A percentile compares a stretch with the other conserved stretches of the same genome.
Evolutionary conservation across 2,797 vertebrate species (phyloP).

Genomic region (Parambassis ranga): DNA sequence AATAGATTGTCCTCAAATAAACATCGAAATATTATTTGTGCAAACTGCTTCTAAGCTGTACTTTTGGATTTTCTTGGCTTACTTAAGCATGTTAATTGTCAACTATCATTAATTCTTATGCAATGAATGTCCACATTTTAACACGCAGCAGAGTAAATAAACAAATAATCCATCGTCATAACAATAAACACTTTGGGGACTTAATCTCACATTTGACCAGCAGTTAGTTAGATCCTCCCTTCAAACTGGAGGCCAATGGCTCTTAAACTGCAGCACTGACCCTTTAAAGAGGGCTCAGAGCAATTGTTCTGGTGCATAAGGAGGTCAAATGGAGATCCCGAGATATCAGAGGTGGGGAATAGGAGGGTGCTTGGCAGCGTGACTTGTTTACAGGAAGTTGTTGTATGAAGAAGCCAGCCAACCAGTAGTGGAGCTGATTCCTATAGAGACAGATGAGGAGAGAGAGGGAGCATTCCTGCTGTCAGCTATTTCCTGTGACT

Average conservation of each 20-base stretch:
- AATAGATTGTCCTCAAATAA: not conserved
- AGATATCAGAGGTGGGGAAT: constrained; percentile 72
- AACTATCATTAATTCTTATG: not conserved
- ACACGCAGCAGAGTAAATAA: not conserved
- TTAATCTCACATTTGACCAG: constrained; percentile 42
- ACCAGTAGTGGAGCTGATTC: constrained; percentile 65
- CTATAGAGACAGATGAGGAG: constrained; percentile 75
- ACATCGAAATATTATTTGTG: too few species aligned
- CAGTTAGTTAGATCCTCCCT: constrained; percentile 32
- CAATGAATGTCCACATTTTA: not conserved
- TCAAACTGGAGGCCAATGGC: constrained; percentile 53
- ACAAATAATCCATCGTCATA: constrained; percentile 1
- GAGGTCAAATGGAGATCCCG: constrained; percentile 69
- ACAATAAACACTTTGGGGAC: constrained; percentile 38
- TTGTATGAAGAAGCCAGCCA: constrained; percentile 77
- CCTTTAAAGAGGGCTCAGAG: constrained; percentile 50
- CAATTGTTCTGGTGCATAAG: constrained; percentile 58
- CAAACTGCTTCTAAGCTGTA: too few species aligned
- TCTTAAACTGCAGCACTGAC: constrained; percentile 44
- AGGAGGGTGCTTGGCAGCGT: constrained; percentile 69
- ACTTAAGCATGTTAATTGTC: not conserved
- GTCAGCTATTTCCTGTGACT: constrained; percentile 84
- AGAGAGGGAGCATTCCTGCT: constrained; percentile 80
- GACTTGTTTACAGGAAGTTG: constrained; percentile 84
- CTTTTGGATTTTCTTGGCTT: not conserved